These are phyloP conservation scores for Diplolepis rosae DNA, from an alignment of 2,888 invertebrate genomes.

Conservation along the genomic window DNA sequence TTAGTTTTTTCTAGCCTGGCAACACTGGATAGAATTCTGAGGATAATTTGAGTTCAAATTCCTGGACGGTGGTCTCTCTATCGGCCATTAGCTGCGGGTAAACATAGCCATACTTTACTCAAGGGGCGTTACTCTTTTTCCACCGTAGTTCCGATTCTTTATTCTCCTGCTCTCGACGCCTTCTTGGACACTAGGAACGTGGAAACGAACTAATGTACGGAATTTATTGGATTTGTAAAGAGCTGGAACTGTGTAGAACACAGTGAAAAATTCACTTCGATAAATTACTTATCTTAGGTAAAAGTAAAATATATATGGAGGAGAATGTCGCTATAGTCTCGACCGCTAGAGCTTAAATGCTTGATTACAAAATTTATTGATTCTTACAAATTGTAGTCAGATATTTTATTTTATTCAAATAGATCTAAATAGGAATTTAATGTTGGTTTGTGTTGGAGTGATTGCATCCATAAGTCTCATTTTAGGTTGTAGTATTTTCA, in stretches of 20 bases:
- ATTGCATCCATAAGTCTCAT: background rate
- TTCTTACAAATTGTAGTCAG: too few species aligned
- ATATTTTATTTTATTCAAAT: too few species aligned
- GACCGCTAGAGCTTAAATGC: too few species aligned
- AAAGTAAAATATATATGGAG: too few species aligned
- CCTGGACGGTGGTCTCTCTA: slow-evolving; percentile 67
- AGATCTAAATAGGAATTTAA: background rate
- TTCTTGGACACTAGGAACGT: slow-evolving; percentile 42
- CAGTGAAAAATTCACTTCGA: background rate
- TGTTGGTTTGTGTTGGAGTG: background rate
- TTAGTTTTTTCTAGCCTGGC: background rate
- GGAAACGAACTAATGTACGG: slow-evolving; percentile 16
- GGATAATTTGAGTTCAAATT: slow-evolving; percentile 9
- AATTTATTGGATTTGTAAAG: slow-evolving; percentile 23
- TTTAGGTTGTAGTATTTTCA: background rate
- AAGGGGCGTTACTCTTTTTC: slow-evolving; percentile 69
- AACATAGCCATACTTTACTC: slow-evolving; percentile 73
- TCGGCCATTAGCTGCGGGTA: slow-evolving; percentile 72
- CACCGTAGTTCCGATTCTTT: slow-evolving; percentile 67
- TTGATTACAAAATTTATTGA: too few species aligned
- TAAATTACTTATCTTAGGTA: slow-evolving; percentile 6
- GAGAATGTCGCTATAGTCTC: too few species aligned
- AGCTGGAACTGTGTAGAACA: background rate
- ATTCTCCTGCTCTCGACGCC: slow-evolving; percentile 49
- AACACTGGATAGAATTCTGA: background rate